Conservation (phyloP, 1,140 invertebrate species). For the Scylla paramamosain region DNA sequence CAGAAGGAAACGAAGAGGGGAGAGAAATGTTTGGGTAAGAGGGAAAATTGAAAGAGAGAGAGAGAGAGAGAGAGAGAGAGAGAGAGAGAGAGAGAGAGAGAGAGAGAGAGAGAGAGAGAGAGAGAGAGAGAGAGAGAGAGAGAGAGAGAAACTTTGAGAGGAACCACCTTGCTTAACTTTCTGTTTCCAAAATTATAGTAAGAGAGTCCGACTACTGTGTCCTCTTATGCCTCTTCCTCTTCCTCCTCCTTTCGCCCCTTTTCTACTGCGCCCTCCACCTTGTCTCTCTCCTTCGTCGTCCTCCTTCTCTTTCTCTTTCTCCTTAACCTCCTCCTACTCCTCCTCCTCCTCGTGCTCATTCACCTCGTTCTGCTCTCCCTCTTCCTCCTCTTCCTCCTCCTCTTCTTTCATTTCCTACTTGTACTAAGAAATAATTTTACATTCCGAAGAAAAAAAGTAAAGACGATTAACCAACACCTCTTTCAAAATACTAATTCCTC, state of each 20-base stretch:
- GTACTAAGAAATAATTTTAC: neutral
- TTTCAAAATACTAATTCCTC: neutral
- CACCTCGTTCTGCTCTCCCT: no score
- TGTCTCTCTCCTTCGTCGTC: neutral
- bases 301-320: neutral
- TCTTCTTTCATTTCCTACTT: neutral
- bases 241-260: no score
- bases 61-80: neutral
- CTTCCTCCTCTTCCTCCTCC: neutral
- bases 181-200: slow-evolving; percentile 1
- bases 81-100: neutral
- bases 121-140: neutral
- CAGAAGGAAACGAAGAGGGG: neutral
- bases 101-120: neutral
- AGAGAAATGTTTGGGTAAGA: neutral
- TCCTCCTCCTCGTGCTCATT: no score
- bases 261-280: no score
- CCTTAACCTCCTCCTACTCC: no score
- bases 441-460: neutral
- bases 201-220: neutral
- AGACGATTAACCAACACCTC: neutral
- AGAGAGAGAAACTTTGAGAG: neutral
- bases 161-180: neutral
- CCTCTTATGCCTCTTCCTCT: neutral
- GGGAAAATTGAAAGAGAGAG: neutral